A percentile compares a stretch with the other conserved stretches of the same genome.
phyloP scores from a whole-genome alignment of 2,888 invertebrate species.

The Gari tellinella region DNA sequence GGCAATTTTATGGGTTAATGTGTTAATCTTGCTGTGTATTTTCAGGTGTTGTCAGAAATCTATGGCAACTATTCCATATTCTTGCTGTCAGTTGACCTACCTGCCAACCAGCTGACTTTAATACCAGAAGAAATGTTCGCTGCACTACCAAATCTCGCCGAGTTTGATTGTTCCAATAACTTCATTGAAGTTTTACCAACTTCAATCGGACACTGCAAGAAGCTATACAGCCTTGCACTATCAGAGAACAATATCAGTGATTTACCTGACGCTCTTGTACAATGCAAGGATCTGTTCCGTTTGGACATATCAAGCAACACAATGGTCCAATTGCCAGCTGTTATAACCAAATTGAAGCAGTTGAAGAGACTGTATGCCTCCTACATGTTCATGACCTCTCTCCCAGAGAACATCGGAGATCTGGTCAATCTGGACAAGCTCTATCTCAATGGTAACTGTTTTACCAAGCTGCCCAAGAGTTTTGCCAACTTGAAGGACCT shows the following conservation, averaged over 20 bases:
- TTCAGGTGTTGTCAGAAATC: conserved; percentile 48
- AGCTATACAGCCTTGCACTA: conserved; percentile 58
- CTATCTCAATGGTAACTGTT: conserved; percentile 71
- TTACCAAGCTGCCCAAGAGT: conserved; percentile 68
- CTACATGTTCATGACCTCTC: conserved; percentile 66
- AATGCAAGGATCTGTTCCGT: conserved; percentile 51
- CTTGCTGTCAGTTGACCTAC: conserved; percentile 65
- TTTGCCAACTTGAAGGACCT: conserved; percentile 67
- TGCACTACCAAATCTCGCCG: conserved; percentile 59
- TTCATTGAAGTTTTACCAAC: conserved; percentile 65
- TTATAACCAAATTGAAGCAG: conserved; percentile 58
- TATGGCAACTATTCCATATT: conserved; percentile 60
- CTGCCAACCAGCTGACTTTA: conserved; percentile 59
- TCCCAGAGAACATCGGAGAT: conserved; percentile 75
- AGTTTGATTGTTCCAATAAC: conserved; percentile 63
- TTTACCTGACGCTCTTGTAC: conserved; percentile 64
- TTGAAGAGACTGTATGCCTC: conserved; percentile 69
- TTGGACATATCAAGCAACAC: conserved; percentile 69
- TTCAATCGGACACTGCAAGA: conserved; percentile 63
- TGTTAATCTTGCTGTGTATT: neutral
- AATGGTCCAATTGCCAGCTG: conserved; percentile 63
- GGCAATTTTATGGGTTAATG: too few species aligned
- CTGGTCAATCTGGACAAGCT: conserved; percentile 67
- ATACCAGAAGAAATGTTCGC: conserved; percentile 68
- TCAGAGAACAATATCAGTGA: conserved; percentile 64